Percentiles rank a stretch among this genome's conserved stretches.
These are phyloP conservation scores for Addax nasomaculatus DNA, from an alignment of 2,113 vertebrate species.

Conservation along the genomic window DNA sequence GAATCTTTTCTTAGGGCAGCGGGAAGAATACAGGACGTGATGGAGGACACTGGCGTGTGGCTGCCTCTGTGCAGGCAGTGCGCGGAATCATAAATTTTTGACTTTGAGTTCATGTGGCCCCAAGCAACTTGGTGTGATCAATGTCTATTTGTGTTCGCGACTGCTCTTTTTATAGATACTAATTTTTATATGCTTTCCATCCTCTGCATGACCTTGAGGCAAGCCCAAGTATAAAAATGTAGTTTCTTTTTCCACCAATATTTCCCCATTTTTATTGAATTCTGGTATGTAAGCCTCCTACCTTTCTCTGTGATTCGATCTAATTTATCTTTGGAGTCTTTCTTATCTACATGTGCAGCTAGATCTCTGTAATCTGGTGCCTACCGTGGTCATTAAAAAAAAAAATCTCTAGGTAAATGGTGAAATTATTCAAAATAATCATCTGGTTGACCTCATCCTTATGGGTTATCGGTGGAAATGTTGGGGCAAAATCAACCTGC, in stretches of 20 bases:
- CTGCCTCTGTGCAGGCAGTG: not conserved
- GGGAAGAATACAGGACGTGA: fast-evolving
- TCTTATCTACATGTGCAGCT: not conserved
- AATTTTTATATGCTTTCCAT: conserved; percentile 49
- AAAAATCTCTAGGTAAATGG: not conserved
- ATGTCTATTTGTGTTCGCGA: not conserved
- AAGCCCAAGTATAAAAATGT: not conserved
- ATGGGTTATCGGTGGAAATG: not conserved
- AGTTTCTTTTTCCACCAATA: not conserved
- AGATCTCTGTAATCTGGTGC: not conserved
- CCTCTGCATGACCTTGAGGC: conserved; percentile 12
- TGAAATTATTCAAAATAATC: not conserved
- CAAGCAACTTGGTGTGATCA: not conserved
- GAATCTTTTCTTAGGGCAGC: not conserved
- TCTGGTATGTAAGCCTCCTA: not conserved
- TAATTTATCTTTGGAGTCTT: not conserved
- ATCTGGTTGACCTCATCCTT: not conserved
- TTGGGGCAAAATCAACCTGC: not conserved
- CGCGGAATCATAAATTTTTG: not conserved
- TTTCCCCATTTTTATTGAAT: not conserved
- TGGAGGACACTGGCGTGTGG: not conserved
- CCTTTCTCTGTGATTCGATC: not conserved
- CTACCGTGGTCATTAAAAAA: not conserved
- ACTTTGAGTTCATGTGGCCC: not conserved
- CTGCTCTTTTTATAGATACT: not conserved